Conservation (phyloP, 1,140 invertebrate genomes). For the Dinothrombium tinctorium region DNA sequence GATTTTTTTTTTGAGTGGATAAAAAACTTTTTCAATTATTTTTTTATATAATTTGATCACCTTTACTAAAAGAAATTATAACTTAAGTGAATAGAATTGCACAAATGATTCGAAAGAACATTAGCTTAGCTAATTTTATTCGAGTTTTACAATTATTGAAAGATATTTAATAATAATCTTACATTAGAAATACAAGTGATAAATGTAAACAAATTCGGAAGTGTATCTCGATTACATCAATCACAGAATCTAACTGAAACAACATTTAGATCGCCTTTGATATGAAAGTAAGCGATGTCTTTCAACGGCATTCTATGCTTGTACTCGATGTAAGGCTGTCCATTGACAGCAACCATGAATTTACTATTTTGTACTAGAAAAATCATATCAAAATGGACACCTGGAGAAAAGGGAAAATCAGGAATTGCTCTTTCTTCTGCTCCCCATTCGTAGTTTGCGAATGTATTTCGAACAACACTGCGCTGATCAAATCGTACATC, state of each 20-base stretch:
- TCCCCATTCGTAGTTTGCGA: conserved; percentile 33
- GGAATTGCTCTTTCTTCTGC: conserved; percentile 39
- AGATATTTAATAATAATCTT: too few species aligned
- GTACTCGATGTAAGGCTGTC: conserved; percentile 45
- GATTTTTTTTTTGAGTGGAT: too few species aligned
- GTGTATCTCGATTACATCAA: too few species aligned
- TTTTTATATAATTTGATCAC: too few species aligned
- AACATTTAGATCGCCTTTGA: conserved; percentile 43
- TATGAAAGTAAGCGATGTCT: conserved; percentile 33
- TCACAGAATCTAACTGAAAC: conserved; percentile 11
- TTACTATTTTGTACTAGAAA: conserved; percentile 35
- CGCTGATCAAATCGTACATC: conserved; percentile 19
- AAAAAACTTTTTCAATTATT: too few species aligned
- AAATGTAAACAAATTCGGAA: too few species aligned
- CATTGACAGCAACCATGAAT: conserved; percentile 50
- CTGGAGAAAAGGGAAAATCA: conserved; percentile 33
- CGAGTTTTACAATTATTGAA: too few species aligned
- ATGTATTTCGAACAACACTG: conserved; percentile 45
- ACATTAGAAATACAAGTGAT: too few species aligned
- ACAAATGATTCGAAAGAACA: too few species aligned
- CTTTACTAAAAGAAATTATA: too few species aligned
- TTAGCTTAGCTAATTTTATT: too few species aligned
- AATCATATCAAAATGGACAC: conserved; percentile 43
- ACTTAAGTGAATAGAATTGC: too few species aligned
- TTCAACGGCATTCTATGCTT: conserved; percentile 37